These are phyloP conservation scores for Prochilodus magdalenae DNA, from an alignment of 2,113 vertebrate genomes.

Conservation along the genomic window DNA sequence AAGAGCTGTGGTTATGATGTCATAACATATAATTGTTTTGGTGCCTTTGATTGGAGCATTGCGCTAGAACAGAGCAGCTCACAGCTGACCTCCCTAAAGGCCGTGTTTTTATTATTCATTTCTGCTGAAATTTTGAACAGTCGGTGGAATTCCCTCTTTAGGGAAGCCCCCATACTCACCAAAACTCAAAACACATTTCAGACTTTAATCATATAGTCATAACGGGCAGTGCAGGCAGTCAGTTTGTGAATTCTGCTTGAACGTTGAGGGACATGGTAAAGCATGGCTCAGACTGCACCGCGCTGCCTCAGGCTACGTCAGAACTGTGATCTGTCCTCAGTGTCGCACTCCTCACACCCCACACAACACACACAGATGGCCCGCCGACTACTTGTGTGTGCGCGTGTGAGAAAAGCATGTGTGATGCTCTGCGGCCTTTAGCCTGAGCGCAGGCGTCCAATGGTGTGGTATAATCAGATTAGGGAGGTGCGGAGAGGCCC, in stretches of 20 bases:
- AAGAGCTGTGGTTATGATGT: too few relatives aligned
- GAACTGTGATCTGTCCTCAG: conserved; percentile 46
- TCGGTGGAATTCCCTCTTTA: too few relatives aligned
- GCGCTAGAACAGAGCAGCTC: too few relatives aligned
- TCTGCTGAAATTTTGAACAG: too few relatives aligned
- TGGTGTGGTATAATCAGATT: conserved; percentile 63
- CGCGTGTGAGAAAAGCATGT: conserved; percentile 27
- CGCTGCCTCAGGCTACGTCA: conserved; percentile 36
- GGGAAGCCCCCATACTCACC: too few relatives aligned
- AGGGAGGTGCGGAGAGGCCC: conserved; percentile 48
- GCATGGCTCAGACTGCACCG: background rate
- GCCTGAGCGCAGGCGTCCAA: conserved; percentile 42
- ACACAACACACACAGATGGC: conserved; percentile 58
- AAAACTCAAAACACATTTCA: too few relatives aligned
- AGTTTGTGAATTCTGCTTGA: background rate
- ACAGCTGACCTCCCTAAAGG: too few relatives aligned
- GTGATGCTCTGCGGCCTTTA: conserved; percentile 47
- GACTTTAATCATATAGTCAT: background rate
- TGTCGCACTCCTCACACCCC: conserved; percentile 50
- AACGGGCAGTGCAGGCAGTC: too few relatives aligned
- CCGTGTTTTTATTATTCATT: too few relatives aligned
- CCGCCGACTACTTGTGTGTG: conserved; percentile 39
- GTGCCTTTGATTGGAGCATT: too few relatives aligned
- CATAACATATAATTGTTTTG: too few relatives aligned
- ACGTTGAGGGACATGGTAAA: background rate